phyloP scores from a whole-genome alignment of 2,797 vertebrate species.

The Psittacula echo region DNA sequence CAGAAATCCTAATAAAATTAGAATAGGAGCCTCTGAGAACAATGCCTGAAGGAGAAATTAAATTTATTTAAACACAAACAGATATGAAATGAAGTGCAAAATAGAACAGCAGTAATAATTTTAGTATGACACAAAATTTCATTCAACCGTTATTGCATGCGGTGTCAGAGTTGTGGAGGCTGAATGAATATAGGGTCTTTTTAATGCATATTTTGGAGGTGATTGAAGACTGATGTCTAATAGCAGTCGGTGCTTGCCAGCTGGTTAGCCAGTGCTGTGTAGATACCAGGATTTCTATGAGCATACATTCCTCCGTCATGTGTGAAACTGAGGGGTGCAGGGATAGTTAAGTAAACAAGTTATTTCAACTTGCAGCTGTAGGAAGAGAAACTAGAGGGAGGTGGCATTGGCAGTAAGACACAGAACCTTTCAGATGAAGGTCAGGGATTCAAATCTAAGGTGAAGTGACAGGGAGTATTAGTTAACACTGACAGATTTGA shows the following conservation, averaged over 20 bases:
- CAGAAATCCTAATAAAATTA: constrained; percentile 38
- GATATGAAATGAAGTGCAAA: constrained; percentile 48
- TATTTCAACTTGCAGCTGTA: not conserved
- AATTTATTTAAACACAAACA: constrained; percentile 35
- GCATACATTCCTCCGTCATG: not conserved
- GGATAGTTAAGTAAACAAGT: not conserved
- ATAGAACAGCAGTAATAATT: constrained; percentile 21
- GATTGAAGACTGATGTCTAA: not conserved
- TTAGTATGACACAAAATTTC: constrained; percentile 3
- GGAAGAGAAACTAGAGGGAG: not conserved
- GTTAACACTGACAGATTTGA: constrained; percentile 28
- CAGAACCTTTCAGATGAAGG: constrained; percentile 4
- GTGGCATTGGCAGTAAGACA: not conserved
- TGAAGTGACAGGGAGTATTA: constrained; percentile 20
- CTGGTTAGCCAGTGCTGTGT: not conserved
- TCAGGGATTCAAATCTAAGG: not conserved
- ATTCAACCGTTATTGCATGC: not conserved
- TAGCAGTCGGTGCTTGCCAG: not conserved
- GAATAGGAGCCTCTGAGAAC: constrained; percentile 7
- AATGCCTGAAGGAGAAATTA: constrained; percentile 44
- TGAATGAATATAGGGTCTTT: not conserved
- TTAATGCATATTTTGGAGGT: not conserved
- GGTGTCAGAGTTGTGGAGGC: not conserved
- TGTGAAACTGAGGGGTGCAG: not conserved
- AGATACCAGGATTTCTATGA: not conserved